Evolutionary conservation across 2,888 invertebrate species (phyloP).

Genomic region (Xanthostigma xanthostigma): DNA sequence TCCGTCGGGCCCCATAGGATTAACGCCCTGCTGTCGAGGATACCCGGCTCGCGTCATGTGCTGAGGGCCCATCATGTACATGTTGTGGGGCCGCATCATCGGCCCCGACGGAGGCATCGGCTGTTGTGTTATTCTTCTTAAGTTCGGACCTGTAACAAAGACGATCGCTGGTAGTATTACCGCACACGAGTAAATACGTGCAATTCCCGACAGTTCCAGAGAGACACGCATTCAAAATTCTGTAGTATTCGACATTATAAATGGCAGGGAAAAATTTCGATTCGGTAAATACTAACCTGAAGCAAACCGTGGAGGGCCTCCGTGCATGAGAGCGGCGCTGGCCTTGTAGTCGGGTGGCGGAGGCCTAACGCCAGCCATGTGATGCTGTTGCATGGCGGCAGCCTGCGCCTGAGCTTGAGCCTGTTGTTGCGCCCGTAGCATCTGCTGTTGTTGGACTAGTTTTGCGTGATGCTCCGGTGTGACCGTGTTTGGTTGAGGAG

Average conservation of each 20-base stretch:
- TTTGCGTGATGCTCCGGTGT: conserved; percentile 49
- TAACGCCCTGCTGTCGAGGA: conserved; percentile 40
- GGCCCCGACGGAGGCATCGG: conserved; percentile 56
- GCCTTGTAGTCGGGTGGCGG: conserved; percentile 81
- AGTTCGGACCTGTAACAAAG: conserved; percentile 14
- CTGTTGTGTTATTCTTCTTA: conserved; percentile 52
- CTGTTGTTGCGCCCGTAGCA: conserved; percentile 38
- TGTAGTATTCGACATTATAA: too few relatives aligned
- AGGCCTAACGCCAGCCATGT: conserved; percentile 35
- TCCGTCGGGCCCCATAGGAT: conserved; percentile 42
- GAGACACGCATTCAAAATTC: too few relatives aligned
- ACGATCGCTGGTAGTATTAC: too few relatives aligned
- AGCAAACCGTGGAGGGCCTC: conserved; percentile 13
- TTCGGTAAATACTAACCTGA: conserved; percentile 15
- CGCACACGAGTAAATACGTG: too few relatives aligned
- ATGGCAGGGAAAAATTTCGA: conserved; percentile 15
- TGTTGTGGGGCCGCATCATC: conserved; percentile 51
- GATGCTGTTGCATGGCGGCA: conserved; percentile 14
- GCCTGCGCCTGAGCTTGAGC: conserved; percentile 13
- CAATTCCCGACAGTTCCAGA: too few relatives aligned
- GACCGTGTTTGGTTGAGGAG: conserved; percentile 7
- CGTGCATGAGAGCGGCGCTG: conserved; percentile 34
- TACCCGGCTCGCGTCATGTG: conserved; percentile 23
- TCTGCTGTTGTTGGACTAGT: conserved; percentile 50
- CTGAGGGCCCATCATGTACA: conserved; percentile 38